Evolutionary conservation across 2,797 vertebrate genomes (phyloP), one percentile per base, ranked within the genome.

Genomic region (Acanthis flammea): DNA sequence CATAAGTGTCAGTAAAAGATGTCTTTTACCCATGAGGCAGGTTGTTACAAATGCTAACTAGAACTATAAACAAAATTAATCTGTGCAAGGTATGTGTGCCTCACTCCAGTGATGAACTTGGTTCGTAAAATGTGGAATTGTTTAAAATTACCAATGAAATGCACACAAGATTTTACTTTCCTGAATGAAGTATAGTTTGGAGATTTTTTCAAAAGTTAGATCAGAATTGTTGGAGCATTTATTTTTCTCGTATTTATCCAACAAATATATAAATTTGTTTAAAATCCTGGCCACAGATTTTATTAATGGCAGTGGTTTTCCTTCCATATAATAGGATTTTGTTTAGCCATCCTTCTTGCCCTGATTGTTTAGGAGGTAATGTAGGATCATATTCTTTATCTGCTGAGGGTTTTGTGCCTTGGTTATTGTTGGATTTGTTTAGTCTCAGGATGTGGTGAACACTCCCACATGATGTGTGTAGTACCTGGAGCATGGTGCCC

Each of bases 401-500:
- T 84, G 45, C 22, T 47, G 37, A 9, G 6, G 2, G 1, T 30
- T 86, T 57, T 82, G 27, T 88, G 18, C 70, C 31, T 70, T 73
- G 30, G 2, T 22, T 72, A 75, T 68, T 65, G 31, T 66, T 70
- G 30, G 3, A 2, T 55, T 70, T 70, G 44, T 83, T 72, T 35
- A 63, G 70, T 76, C 67, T 58, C 55, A 30, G 85, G 45, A 73
- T 83, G 54, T 58, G 47, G 67, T 66, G 89, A 84, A 8, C 75
- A 33, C 58, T 88, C 55, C 41, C 13, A 10, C 7, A 79, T 54
- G 60, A 55, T 15, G 31, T 75, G 71, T 19, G 16, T 41, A 45
- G 54, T 86, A 84, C 87, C 73, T 94, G 89, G 82, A 94, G 79
- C 55, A 3, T 61, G 94, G 78, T 91, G 91, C 91, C 89, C 92